phyloP scores from a whole-genome alignment of 2,888 invertebrate species.

The Platycnemis pennipes region DNA sequence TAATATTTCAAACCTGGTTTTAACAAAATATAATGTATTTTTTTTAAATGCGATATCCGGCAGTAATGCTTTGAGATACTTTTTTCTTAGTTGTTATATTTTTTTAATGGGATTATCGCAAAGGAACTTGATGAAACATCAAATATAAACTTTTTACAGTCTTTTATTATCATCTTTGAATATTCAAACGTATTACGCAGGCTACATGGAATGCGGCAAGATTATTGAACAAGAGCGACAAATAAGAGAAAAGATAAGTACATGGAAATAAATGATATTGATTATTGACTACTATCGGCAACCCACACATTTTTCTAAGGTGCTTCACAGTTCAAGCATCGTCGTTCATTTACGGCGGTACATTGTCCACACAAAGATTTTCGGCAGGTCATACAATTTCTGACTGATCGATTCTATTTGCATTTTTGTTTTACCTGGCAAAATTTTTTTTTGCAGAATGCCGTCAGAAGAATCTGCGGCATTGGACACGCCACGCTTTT shows the following conservation, averaged over 20 bases:
- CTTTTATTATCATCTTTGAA: not conserved
- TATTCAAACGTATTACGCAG: not conserved
- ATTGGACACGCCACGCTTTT: no score
- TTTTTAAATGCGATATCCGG: no score
- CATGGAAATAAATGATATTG: not conserved
- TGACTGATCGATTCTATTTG: no score
- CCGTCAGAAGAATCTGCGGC: no score
- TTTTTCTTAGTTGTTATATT: no score
- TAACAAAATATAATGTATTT: no score
- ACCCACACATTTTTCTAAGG: not conserved
- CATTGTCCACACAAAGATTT: not conserved
- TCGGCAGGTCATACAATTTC: not conserved
- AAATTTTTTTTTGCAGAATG: no score
- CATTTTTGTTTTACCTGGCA: no score
- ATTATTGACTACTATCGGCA: not conserved
- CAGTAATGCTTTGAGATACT: no score
- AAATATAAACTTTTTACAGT: not conserved
- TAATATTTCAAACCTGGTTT: no score
- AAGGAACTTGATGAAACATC: not conserved
- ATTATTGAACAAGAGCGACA: not conserved
- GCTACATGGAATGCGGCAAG: not conserved
- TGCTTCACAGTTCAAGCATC: not conserved
- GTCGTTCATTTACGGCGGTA: not conserved
- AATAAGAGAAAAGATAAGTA: not conserved
- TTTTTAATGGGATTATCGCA: not conserved